Evolutionary conservation across 2,797 vertebrate genomes (phyloP).

Genomic region (Malurus splendens): DNA sequence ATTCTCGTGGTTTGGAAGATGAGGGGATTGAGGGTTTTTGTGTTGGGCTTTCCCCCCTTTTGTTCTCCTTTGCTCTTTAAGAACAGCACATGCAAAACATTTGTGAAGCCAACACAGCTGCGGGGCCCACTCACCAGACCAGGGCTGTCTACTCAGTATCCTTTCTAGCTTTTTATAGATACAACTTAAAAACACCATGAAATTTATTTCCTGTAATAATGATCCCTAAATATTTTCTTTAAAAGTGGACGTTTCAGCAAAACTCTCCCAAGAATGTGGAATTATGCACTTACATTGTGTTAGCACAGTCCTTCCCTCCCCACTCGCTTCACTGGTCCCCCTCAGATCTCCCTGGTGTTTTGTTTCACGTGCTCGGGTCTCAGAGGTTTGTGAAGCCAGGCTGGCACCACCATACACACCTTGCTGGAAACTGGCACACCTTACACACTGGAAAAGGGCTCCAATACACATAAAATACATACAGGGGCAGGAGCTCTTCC

Average conservation of each 20-base stretch:
- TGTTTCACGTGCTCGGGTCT: not conserved
- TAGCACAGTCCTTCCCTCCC: not conserved
- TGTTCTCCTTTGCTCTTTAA: slow-evolving; percentile 49
- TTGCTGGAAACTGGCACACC: not conserved
- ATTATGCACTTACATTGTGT: not conserved
- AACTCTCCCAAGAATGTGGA: not conserved
- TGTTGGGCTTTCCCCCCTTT: not conserved
- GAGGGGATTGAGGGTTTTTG: not conserved
- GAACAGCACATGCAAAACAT: slow-evolving; percentile 65
- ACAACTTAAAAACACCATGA: slow-evolving; percentile 56
- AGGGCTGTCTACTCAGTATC: slow-evolving; percentile 62
- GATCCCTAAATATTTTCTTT: slow-evolving; percentile 65
- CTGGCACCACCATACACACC: rapidly evolving
- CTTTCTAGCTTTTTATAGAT: slow-evolving; percentile 71
- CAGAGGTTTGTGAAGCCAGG: rapidly evolving
- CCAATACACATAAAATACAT: rapidly evolving
- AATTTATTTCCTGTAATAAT: slow-evolving; percentile 67
- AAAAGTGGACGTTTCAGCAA: slow-evolving; percentile 37
- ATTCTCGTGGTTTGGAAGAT: slow-evolving; percentile 53
- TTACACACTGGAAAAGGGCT: rapidly evolving
- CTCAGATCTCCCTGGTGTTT: not conserved
- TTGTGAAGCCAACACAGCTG: slow-evolving; percentile 73
- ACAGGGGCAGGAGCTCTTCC: not conserved
- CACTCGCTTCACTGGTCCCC: not conserved
- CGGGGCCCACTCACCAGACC: slow-evolving; percentile 45